A percentile compares a stretch with the other conserved stretches of the same genome.
phyloP scores from a whole-genome alignment of 2,888 invertebrate genomes.

The Bimastos eiseni region DNA sequence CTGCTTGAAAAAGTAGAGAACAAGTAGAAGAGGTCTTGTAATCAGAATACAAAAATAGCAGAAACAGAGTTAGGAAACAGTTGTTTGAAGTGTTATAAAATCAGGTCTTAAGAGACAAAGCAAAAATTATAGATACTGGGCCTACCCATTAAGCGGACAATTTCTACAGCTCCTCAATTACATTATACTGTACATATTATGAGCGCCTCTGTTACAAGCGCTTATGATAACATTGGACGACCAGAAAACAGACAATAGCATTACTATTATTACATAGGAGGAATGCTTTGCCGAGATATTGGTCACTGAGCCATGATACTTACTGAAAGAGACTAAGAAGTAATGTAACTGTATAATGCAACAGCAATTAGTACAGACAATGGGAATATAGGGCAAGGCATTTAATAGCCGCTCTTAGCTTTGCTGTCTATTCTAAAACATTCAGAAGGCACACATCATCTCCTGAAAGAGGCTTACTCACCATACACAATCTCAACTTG shows the following conservation, averaged over 20 bases:
- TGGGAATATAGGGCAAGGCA: not conserved
- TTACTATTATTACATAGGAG: not conserved
- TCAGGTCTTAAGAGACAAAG: not conserved
- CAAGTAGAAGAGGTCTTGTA: too few relatives aligned
- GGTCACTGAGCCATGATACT: not conserved
- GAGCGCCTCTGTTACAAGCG: too few relatives aligned
- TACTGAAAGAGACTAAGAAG: not conserved
- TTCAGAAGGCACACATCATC: constrained; percentile 4
- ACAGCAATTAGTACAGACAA: not conserved
- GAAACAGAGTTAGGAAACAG: not conserved
- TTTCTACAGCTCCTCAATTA: too few relatives aligned
- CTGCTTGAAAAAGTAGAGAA: too few relatives aligned
- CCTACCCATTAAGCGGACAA: not conserved
- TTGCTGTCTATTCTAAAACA: not conserved
- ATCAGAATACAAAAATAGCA: not conserved
- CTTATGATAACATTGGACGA: not conserved
- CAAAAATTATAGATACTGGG: not conserved
- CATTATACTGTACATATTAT: too few relatives aligned
- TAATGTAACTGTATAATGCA: not conserved
- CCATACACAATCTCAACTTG: not conserved
- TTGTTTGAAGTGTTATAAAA: not conserved
- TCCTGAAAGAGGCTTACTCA: not conserved
- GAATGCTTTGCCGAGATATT: not conserved
- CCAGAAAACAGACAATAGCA: not conserved
- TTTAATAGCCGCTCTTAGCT: not conserved